These are phyloP conservation scores for Hymenopus coronatus DNA, from an alignment of 2,888 invertebrate species.

Conservation along the genomic window DNA sequence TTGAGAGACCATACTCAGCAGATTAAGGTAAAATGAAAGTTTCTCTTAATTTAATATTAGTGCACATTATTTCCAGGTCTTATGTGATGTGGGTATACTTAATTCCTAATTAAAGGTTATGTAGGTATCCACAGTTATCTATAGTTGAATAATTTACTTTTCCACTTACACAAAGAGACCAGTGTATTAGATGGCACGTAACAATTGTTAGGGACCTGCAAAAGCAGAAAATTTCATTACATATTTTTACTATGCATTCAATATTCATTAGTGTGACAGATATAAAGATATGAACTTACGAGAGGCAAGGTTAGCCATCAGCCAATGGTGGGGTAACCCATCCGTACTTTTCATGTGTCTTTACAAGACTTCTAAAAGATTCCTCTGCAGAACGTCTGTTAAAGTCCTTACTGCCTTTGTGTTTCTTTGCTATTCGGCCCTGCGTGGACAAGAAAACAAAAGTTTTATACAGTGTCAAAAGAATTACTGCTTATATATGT, in stretches of 20 bases:
- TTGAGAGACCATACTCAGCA: no score
- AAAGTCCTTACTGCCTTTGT: constrained; percentile 73
- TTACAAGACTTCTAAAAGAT: constrained; percentile 81
- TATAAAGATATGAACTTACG: neutral
- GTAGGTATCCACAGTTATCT: neutral
- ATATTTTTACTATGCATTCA: neutral
- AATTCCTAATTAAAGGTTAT: no score
- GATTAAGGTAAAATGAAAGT: no score
- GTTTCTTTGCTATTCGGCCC: constrained; percentile 75
- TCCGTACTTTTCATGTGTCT: constrained; percentile 87
- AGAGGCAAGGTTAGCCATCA: constrained; percentile 63
- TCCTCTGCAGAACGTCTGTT: constrained; percentile 79
- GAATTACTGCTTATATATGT: no score
- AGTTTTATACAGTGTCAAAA: neutral
- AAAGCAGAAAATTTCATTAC: neutral
- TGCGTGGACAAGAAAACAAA: constrained; percentile 34
- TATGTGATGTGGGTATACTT: no score
- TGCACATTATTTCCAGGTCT: no score
- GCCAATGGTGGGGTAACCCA: constrained; percentile 86
- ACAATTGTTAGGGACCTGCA: neutral
- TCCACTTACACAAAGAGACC: neutral
- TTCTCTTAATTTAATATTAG: no score
- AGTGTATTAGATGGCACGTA: neutral
- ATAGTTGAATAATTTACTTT: neutral
- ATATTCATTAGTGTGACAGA: neutral